Evolutionary conservation across 1,140 invertebrate genomes (phyloP).

Genomic region (Drosophila watanabei): DNA sequence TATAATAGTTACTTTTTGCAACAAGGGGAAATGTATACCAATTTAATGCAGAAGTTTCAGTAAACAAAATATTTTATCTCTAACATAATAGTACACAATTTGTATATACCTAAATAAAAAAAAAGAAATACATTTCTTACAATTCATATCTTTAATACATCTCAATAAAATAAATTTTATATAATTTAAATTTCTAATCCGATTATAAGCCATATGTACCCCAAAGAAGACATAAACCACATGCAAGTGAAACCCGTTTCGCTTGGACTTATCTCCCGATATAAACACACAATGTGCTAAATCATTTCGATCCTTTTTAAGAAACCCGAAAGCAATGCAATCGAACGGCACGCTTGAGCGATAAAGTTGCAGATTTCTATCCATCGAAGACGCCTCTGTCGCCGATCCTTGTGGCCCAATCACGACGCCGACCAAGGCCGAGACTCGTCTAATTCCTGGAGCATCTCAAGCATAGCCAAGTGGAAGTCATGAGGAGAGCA

Average conservation of each 20-base stretch:
- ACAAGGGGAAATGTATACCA: neutral
- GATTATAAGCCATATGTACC: conserved; percentile 7
- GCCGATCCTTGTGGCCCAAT: conserved; percentile 34
- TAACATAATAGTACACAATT: neutral
- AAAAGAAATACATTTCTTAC: neutral
- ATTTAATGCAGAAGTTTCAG: too few species aligned
- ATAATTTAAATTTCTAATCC: conserved; percentile 12
- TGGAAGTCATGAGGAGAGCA: conserved; percentile 31
- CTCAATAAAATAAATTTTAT: conserved; percentile 1
- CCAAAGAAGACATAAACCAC: conserved; percentile 17
- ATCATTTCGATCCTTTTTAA: conserved; percentile 47
- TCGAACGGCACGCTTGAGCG: conserved; percentile 33
- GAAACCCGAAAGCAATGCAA: conserved; percentile 38
- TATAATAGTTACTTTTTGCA: neutral
- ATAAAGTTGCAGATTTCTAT: conserved; percentile 49
- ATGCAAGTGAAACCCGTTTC: conserved; percentile 4
- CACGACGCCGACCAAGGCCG: conserved; percentile 44
- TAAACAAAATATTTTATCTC: too few species aligned
- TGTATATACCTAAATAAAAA: neutral
- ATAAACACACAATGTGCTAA: conserved; percentile 17
- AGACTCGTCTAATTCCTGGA: conserved; percentile 12
- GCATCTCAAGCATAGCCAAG: conserved; percentile 4
- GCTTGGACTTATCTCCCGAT: conserved; percentile 13
- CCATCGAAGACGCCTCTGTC: conserved; percentile 10
- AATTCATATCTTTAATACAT: neutral